Base-by-base conservation (phyloP, 2,888 invertebrate species). In the Leptopilina syphax region DNA sequence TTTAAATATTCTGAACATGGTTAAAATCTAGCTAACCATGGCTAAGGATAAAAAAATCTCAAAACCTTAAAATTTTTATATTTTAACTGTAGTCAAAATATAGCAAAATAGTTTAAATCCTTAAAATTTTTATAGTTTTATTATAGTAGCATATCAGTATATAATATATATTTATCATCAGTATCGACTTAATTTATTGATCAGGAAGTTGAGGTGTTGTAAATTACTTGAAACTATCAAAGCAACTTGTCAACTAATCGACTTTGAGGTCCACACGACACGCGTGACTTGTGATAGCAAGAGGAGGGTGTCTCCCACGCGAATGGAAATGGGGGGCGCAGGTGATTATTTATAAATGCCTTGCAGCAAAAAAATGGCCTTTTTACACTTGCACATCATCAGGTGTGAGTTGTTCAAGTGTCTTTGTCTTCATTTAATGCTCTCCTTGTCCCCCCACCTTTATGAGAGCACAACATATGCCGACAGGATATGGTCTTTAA, bases 241-340 rank as follows among this genome's bases (percentile, higher is more conserved):
- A 34, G 34, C 50, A 50, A 3, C 50, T 13, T 24, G 1, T 18
- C 18, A 7, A 27, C 50, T 50, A 70, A 70, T 50, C 27, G 12
- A 63, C 63, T 27, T 24, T 50, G 24, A 54, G 24, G 24, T 24
- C 47, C 8, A 1, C 27, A 54, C 12, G 54, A 70, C 54, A 70
- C 70, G 73, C 13, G 57, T 73, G 54, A 41, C 79, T 82, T 83
- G 78, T 77, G 67, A 82, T 83, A 18, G 77, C 81, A 63, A 54
- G 34, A 27, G 76, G 65, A 65, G 66, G 76, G 80, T 70, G 78
- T 80, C 79, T 82, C 73, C 77, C 76, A 80, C 79, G 80, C 79
- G 81, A 47, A 47, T 1, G 7, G 8, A 47, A 47, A 47, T 68
- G 76, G 65, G 63, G 77, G 65, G 63, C 60, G 76, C 82, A 83